These are phyloP conservation scores for Oreochromis mossambicus DNA, from an alignment of 2,797 vertebrate species.

Conservation along the genomic window DNA sequence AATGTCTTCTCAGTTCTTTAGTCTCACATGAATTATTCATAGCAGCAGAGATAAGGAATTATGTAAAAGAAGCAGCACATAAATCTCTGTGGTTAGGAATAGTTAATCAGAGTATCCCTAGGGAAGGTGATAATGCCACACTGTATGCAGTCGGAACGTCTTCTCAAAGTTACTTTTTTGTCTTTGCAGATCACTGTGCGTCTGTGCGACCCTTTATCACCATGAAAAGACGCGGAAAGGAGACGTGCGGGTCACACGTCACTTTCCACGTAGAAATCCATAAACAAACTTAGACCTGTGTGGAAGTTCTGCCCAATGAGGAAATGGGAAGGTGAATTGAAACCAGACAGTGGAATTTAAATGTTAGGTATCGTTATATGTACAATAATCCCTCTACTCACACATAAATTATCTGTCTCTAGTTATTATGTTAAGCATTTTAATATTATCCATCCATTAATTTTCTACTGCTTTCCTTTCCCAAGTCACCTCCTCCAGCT, in stretches of 20 bases:
- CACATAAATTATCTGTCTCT: rapidly evolving
- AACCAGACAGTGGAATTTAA: background rate
- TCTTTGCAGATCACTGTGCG: background rate
- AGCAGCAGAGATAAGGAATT: constrained; percentile 61
- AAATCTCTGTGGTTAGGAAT: constrained; percentile 66
- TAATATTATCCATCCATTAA: background rate
- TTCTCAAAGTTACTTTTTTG: constrained; percentile 47
- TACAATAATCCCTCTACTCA: background rate
- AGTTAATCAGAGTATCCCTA: constrained; percentile 66
- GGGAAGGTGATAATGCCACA: constrained; percentile 49
- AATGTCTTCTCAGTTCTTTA: constrained; percentile 53
- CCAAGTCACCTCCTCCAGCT: background rate
- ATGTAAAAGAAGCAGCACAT: constrained; percentile 65
- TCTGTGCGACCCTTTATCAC: background rate
- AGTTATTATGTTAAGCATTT: background rate
- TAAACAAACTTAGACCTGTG: background rate
- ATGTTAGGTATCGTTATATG: background rate
- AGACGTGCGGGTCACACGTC: background rate
- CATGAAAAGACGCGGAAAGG: background rate
- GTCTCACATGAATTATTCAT: constrained; percentile 67
- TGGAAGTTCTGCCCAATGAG: background rate
- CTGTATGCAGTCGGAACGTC: constrained; percentile 13
- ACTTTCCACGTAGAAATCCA: background rate
- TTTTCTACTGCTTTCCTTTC: background rate
- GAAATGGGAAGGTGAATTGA: background rate